Evolutionary conservation across 35 echinoderm and acorn worm genomes (phyloP), one percentile per base, ranked within the genome.

Genomic region (Lytechinus pictus): DNA sequence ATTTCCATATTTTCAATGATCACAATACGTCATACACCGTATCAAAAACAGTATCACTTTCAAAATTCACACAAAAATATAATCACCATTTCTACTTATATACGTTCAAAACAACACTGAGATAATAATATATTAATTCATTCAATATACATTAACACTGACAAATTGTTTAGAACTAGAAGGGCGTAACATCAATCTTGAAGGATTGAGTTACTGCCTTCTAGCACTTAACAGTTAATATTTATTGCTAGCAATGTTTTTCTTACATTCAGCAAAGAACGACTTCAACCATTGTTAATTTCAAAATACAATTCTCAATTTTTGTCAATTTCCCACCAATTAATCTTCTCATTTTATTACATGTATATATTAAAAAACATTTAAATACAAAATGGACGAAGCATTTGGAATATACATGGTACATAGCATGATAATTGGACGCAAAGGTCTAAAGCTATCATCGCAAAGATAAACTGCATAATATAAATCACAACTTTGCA

Each of bases 231-330:
- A 58, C 56, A 79, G 19, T 24, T 16, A 4, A 79, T 16, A 24
- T 79, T 79, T 79, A 79, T 79, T 79, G 66, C 66, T 79, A 79
- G 66, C 66, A 79, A 79, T 79, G 66, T 79, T 24, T 24, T 79
- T 79, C 19, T 79, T 24, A 79, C 19, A 79, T 79, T 24, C 66
- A n/a, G 66, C 66, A 8, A 79, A 24, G 1, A 5, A 79, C 6
- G 24, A 24, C 61, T 71, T 71, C 61, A 71, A 24, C 4, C 66
- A n/a, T n/a, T 4, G 6, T 24, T 6, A 79, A 58, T 58, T 58
- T 58, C 9, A 58, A 79, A 79, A 79, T 79, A 79, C 66, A n/a
- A 79, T 79, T 16, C 66, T 79, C 66, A 4, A 79, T 79, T 27
- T 79, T 79, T 79, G 19, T 79, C 6, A 24, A 79, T 79, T 24